Base-by-base conservation (phyloP, 2,113 vertebrate species). In the Zosterops hypoxanthus region DNA sequence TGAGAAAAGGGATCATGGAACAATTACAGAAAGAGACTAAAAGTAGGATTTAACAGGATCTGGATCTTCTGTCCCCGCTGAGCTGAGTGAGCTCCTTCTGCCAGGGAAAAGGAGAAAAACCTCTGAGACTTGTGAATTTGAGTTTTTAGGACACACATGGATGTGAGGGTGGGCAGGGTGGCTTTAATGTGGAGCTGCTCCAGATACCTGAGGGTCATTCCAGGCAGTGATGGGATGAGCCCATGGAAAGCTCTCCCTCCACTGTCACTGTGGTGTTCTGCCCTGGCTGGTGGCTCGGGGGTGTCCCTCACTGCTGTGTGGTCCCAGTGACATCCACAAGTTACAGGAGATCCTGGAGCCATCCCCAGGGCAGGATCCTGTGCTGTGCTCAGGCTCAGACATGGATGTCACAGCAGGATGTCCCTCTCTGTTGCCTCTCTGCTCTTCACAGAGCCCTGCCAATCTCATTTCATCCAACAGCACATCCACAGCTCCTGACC, bases 121-220 rank as follows among this genome's bases (percentile, higher is more conserved):
- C 94, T 66, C 82, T 1, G 90, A 59, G 92, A 50, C 81, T 83
- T 65, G 33, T 34, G 46, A 86, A 4, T 31, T 8, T 0, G 55
- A 80, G 80, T 73, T 94, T 95, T 82, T 55, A 65, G 91, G 94
- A 86, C 87, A 55, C 93, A 94, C 39, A 9, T 90, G 95, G 91
- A 65, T 94, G 46, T 31, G 10, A 63, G 70, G 11, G 20, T 55
- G 91, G 75, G 36, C 83, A 76, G 60, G 3, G 39, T 66, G 53
- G 41, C 55, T 87, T 76, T 65, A 21, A 41, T 14, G 60, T 39
- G 14, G 60, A 82, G 36, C 78, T 82, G 44, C 65, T 69, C 53
- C 29, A 11, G 28, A 25, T 7, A 3, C 11, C 75, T 90, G 16
- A 2, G 70, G 49, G 21, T 65, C 85, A 26, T 3, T 12, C 1